Evolutionary conservation across 2,113 vertebrate genomes (phyloP).

Genomic region (Mesocricetus auratus): DNA sequence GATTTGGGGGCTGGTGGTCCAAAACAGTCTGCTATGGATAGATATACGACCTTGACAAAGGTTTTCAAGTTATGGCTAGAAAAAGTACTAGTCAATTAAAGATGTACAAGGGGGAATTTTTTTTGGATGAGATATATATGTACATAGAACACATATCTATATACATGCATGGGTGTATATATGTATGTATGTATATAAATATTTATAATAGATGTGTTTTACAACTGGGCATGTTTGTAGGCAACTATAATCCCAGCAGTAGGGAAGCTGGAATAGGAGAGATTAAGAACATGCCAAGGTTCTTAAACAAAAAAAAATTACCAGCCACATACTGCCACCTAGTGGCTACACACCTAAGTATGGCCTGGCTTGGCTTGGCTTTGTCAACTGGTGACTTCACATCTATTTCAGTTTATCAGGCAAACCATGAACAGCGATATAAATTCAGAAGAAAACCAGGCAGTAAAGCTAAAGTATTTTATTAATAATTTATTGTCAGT

Average conservation of each 20-base stretch:
- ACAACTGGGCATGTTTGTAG: background rate
- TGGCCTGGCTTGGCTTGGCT: conserved; percentile 7
- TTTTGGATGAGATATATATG: background rate
- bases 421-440: conserved; percentile 71
- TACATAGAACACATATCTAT: background rate
- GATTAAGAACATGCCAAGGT: background rate
- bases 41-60: background rate
- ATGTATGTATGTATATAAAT: background rate
- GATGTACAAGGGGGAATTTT: background rate
- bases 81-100: background rate
- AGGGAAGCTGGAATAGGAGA: background rate
- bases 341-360: conserved; percentile 73
- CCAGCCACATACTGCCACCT: conserved; percentile 82
- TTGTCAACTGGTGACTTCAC: background rate
- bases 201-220: background rate
- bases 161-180: background rate
- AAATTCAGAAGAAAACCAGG: conserved; percentile 81
- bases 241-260: background rate
- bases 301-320: background rate
- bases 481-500: conserved; percentile 99
- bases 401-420: conserved; percentile 57
- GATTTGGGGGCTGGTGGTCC: background rate
- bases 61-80: background rate
- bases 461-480: conserved; percentile 90
- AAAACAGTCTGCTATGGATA: background rate